These are phyloP conservation scores for Elysia chlorotica DNA, from an alignment of 1,140 invertebrate species.

Conservation along the genomic window DNA sequence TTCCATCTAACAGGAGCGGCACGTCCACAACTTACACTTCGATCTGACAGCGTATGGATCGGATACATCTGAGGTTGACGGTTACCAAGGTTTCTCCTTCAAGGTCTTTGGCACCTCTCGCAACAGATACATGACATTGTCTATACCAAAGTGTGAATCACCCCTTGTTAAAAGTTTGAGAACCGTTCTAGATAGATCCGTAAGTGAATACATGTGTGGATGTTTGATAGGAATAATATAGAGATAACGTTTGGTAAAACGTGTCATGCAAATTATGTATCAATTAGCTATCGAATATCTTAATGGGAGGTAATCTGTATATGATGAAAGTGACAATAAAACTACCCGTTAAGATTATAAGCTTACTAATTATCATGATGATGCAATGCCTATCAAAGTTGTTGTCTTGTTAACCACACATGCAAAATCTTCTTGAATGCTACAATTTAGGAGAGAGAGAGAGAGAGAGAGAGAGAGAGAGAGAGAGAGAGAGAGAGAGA, in stretches of 20 bases:
- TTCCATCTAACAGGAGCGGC: constrained; percentile 49
- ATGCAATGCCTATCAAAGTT: too few relatives aligned
- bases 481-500: not conserved
- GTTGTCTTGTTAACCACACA: too few relatives aligned
- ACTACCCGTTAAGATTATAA: too few relatives aligned
- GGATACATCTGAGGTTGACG: constrained; percentile 34
- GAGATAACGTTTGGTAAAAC: not conserved
- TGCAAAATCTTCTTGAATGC: not conserved
- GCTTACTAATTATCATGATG: too few relatives aligned
- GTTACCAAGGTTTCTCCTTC: constrained; percentile 47
- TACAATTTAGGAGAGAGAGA: not conserved
- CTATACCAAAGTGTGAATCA: constrained; percentile 50
- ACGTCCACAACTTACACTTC: constrained; percentile 55
- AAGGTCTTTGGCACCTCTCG: constrained; percentile 57
- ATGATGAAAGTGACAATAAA: not conserved
- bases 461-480: not conserved
- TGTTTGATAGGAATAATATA: not conserved
- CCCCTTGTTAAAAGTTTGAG: constrained; percentile 48
- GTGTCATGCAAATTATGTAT: not conserved
- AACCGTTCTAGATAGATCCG: constrained; percentile 56
- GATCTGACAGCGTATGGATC: constrained; percentile 52
- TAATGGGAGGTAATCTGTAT: not conserved
- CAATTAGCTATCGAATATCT: not conserved
- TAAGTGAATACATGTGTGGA: constrained; percentile 35
- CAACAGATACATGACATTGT: constrained; percentile 50